Conservation (phyloP, 2,113 vertebrate species). For the Gymnocephalus cernua region DNA sequence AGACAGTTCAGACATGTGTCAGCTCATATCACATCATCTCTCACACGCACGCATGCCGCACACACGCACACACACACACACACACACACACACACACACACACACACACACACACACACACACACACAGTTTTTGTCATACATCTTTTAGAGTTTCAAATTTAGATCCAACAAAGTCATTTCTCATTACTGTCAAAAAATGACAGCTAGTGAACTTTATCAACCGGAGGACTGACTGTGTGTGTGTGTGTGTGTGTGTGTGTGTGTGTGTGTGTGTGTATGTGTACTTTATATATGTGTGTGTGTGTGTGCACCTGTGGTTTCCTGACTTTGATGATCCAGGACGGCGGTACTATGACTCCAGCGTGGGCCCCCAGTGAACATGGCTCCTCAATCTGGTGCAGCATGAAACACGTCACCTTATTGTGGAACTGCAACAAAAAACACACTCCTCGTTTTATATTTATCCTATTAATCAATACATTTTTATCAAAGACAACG, state of each 20-base stretch:
- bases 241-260: slow-evolving; percentile 9
- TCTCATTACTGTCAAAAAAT: slow-evolving; percentile 43
- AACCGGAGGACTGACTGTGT: background rate
- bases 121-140: background rate
- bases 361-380: slow-evolving; percentile 95
- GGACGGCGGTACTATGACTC: slow-evolving; percentile 96
- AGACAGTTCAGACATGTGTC: slow-evolving; percentile 62
- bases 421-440: slow-evolving; percentile 93
- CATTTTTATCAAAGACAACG: too few relatives aligned
- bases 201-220: slow-evolving; percentile 49
- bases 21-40: slow-evolving; percentile 55
- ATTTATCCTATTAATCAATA: background rate
- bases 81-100: slow-evolving; percentile 2
- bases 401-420: slow-evolving; percentile 99
- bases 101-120: background rate
- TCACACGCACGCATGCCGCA: background rate
- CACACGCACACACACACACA: slow-evolving; percentile 6
- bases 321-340: slow-evolving; percentile 99
- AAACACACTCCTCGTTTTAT: background rate
- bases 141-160: slow-evolving; percentile 58
- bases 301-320: slow-evolving; percentile 88
- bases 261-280: slow-evolving; percentile 13
- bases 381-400: slow-evolving; percentile 98
- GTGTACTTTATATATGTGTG: background rate
- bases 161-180: slow-evolving; percentile 54